A percentile compares a stretch with the other conserved stretches of the same genome.
phyloP scores from a whole-genome alignment of 1,140 invertebrate species.

The Drosophila albomicans region DNA sequence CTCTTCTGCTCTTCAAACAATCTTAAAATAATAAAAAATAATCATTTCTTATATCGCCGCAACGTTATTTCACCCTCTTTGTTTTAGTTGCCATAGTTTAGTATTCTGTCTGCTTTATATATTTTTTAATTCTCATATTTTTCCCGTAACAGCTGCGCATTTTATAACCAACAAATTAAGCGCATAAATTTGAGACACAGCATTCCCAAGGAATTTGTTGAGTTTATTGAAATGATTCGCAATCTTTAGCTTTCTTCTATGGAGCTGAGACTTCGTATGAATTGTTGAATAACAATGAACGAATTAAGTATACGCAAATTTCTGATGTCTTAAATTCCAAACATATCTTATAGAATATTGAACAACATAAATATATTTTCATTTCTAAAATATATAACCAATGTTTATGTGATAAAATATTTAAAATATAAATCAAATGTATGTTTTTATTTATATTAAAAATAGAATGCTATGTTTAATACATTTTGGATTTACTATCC shows the following conservation, averaged over 20 bases:
- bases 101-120: conserved; percentile 28
- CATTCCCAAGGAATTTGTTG: conserved; percentile 48
- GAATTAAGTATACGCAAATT: too few relatives aligned
- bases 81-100: conserved; percentile 58
- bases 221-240: conserved; percentile 70
- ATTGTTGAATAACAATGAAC: too few relatives aligned
- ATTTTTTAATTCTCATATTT: conserved; percentile 43
- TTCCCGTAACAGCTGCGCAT: conserved; percentile 17
- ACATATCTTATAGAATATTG: too few relatives aligned
- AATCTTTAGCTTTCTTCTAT: neutral
- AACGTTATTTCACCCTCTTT: conserved; percentile 53
- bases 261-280: too few relatives aligned
- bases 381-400: too few relatives aligned
- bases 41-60: conserved; percentile 46
- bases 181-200: conserved; percentile 39
- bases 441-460: too few relatives aligned
- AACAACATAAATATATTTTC: too few relatives aligned
- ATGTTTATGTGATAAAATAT: too few relatives aligned
- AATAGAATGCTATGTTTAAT: too few relatives aligned
- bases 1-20: conserved; percentile 28
- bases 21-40: conserved; percentile 76
- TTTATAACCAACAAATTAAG: conserved; percentile 59
- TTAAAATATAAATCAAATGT: too few relatives aligned
- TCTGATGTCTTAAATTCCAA: too few relatives aligned
- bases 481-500: too few relatives aligned